Conservation (phyloP, 2,888 invertebrate genomes). For the Lasioglossum vierecki region DNA sequence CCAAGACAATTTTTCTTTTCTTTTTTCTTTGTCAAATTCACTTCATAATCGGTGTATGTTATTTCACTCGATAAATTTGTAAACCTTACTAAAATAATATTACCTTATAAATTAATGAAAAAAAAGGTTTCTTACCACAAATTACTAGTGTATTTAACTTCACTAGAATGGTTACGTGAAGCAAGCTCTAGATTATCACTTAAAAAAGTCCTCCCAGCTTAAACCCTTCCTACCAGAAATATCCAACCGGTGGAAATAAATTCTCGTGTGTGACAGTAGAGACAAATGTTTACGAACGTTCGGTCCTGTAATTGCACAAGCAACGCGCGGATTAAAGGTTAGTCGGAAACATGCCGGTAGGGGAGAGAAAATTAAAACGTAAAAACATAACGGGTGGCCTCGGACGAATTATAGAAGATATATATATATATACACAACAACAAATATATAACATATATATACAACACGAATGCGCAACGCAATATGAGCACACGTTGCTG, state of each 20-base stretch:
- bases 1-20: too few species aligned
- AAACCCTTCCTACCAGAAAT: background rate
- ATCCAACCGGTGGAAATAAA: background rate
- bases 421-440: background rate
- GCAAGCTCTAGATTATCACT: background rate
- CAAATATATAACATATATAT: too few species aligned
- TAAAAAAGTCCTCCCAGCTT: background rate
- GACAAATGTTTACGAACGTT: constrained; percentile 5
- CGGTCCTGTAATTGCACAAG: background rate
- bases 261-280: background rate
- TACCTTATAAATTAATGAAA: too few species aligned
- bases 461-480: background rate
- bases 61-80: too few species aligned
- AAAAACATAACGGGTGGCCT: background rate
- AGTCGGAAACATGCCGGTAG: background rate
- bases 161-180: background rate
- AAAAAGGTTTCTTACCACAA: too few species aligned
- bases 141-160: background rate
- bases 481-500: background rate
- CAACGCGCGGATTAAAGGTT: background rate
- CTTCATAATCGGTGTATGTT: too few species aligned
- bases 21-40: too few species aligned
- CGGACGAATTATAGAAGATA: background rate
- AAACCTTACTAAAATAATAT: too few species aligned
- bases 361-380: background rate